phyloP scores from a whole-genome alignment of 2,888 invertebrate genomes.

The Rhodophaea formosa region DNA sequence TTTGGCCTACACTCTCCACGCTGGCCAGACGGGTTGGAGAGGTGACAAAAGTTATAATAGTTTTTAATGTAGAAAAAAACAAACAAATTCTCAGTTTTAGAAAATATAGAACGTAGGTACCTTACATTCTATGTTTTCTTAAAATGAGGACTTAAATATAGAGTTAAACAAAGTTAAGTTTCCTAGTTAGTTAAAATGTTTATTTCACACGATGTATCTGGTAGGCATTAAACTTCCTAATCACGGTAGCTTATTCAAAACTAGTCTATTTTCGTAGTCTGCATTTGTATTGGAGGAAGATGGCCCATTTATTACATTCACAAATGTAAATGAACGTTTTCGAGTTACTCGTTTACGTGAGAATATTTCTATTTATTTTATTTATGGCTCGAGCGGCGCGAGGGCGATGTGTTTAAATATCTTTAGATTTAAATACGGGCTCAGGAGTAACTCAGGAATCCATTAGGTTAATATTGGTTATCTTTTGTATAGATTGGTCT shows the following conservation, averaged over 20 bases:
- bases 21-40: too few species aligned
- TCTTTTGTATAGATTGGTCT: conserved; percentile 56
- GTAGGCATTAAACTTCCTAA: conserved; percentile 11
- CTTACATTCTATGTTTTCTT: too few species aligned
- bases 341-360: conserved; percentile 78
- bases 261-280: conserved; percentile 60
- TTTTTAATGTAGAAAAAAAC: too few species aligned
- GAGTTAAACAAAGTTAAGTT: too few species aligned
- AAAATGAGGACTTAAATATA: neutral
- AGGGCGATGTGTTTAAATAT: conserved; percentile 78
- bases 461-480: conserved; percentile 72
- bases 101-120: too few species aligned
- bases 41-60: too few species aligned
- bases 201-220: neutral
- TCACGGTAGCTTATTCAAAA: conserved; percentile 34
- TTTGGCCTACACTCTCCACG: too few species aligned
- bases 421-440: conserved; percentile 74
- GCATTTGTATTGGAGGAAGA: conserved; percentile 69
- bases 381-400: conserved; percentile 73
- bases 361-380: conserved; percentile 81
- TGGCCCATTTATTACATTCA: conserved; percentile 79
- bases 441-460: conserved; percentile 66
- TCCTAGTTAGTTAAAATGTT: too few species aligned
- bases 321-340: conserved; percentile 78
- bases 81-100: too few species aligned